Evolutionary conservation across 2,888 invertebrate genomes (phyloP).

Genomic region (Caenorhabditis sp.): DNA sequence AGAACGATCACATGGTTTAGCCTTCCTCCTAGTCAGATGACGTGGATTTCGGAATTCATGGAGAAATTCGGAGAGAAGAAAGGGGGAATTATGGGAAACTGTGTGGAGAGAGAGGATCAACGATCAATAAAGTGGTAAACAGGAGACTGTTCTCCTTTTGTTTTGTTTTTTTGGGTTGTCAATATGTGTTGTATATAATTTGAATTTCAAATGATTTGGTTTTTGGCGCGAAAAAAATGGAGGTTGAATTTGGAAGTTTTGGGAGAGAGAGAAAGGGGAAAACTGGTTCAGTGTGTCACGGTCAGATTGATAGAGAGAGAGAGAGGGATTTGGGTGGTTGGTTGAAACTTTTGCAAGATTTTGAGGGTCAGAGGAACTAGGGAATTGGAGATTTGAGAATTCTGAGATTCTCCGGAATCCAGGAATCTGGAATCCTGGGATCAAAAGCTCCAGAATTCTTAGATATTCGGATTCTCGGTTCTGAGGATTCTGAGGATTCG

Average conservation of each 20-base stretch:
- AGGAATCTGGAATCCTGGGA: too few relatives aligned
- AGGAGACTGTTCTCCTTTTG: not conserved
- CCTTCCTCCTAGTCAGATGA: conserved; percentile 23
- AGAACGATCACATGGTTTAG: conserved; percentile 21
- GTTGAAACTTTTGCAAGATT: not conserved
- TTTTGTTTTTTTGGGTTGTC: not conserved
- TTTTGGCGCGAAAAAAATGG: not conserved
- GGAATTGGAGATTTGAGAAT: too few relatives aligned
- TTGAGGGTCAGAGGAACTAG: too few relatives aligned
- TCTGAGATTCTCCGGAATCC: too few relatives aligned
- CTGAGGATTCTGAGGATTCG: too few relatives aligned
- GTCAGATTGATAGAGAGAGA: not conserved
- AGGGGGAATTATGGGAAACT: not conserved
- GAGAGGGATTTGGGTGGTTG: not conserved
- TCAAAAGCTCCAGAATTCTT: too few relatives aligned
- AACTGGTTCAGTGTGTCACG: conserved; percentile 6
- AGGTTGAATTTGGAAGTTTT: not conserved
- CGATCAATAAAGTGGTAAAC: not conserved
- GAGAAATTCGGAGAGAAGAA: not conserved
- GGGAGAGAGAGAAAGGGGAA: not conserved
- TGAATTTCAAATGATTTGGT: not conserved
- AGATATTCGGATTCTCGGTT: too few relatives aligned
- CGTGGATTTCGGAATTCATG: not conserved
- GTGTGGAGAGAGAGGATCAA: conserved; percentile 10
- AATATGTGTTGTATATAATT: too few relatives aligned